Evolutionary conservation across 2,113 vertebrate species (phyloP), one percentile per base, ranked within the genome.

Genomic region (Strix aluco): DNA sequence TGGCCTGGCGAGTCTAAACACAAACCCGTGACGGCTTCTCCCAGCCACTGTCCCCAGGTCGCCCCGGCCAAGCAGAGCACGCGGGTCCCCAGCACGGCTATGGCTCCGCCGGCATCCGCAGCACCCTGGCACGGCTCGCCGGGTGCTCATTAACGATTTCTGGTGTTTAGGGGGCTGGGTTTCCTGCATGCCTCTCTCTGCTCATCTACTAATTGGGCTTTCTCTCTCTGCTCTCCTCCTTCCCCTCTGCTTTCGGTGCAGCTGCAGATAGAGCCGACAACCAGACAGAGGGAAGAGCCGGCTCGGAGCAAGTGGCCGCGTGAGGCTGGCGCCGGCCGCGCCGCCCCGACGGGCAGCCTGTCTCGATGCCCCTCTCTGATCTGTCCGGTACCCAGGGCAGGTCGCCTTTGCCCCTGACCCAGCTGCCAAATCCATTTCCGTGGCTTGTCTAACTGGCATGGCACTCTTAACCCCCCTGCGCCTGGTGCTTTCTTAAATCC

Each of bases 151-250:
- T 97, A 71, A 84, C 6, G 14, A 74, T 62, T 94, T 52, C 92
- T 95, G 71, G 59, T 85, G 74, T 27, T 93, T 96, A 65, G 61
- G 86, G 91, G 92, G 81, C 91, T 96, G 86, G 90, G 81, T 97
- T 97, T 97, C 98, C 97, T 98, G 98, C 98, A 97, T 97, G 88
- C 91, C 79, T 95, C 70, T 94, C 83, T 97, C 96, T 97, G 97
- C 98, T 97, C 81, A 55, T 97, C 97, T 87, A 97, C 97, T 98
- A 98, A 98, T 97, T 97, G 97, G 85, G 97, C 97, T 97, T 96
- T 96, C 94, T 96, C 84, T 94, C 79, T 97, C 77, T 95, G 91
- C 80, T 97, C 55, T 91, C 88, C 94, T 94, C 94, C 84, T 96
- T 90, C 90, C 92, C 85, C 91, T 97, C 95, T 96, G 96, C 96